Percentiles rank a stretch among this genome's conserved stretches.
Conservation (phyloP, 1,140 invertebrate genomes). For the Drosophila melanogaster region Release_6_plus_ISO1_MT NC_004354.4:10485001-10485500, state of each 20-base stretch:
- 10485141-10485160: neutral
- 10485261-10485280: conserved; percentile 12
- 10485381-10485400: neutral
- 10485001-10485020: too few species aligned
- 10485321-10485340: conserved; percentile 5
- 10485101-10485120: too few species aligned
- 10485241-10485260: neutral
- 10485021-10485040: neutral
- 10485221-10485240: neutral
- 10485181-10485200: neutral
- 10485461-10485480: too few species aligned
- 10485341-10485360: conserved; percentile 1
- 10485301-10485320: conserved; percentile 8
- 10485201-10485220: neutral
- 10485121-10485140: neutral
- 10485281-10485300: conserved; percentile 11
- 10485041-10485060: neutral
- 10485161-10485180: neutral
- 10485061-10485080: too few species aligned
- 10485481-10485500: too few species aligned
- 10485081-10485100: too few species aligned
- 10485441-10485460: too few species aligned
- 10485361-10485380: neutral
- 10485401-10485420: too few species aligned
- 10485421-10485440: too few species aligned